Conservation (phyloP, 53 echinoderm and acorn worm genomes). For the Echinometra lucunter region DNA sequence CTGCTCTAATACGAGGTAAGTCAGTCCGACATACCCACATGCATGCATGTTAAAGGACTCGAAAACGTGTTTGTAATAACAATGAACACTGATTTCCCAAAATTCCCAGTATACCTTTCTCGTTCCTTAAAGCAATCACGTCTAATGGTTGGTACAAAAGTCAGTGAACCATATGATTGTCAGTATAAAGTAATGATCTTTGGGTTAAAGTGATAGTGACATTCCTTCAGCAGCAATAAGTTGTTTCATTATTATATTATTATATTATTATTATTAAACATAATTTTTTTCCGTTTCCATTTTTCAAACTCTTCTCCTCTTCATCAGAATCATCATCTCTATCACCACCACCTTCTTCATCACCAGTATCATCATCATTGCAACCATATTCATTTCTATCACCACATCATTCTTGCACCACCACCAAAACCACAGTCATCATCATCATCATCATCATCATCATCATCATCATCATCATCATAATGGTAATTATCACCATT, state of each 20-base stretch:
- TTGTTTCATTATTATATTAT: background rate
- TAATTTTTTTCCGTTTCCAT: too few relatives aligned
- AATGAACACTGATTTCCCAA: background rate
- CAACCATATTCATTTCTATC: too few relatives aligned
- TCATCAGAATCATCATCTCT: too few relatives aligned
- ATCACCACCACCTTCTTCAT: too few relatives aligned
- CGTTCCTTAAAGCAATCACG: background rate
- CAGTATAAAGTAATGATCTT: background rate
- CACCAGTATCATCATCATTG: too few relatives aligned
- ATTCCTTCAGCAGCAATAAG: too few relatives aligned
- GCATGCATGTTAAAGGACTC: background rate
- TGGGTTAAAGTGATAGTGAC: background rate
- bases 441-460: background rate
- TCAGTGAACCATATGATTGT: background rate
- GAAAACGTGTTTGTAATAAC: background rate
- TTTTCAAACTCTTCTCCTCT: too few relatives aligned
- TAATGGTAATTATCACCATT: background rate
- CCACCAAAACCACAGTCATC: background rate
- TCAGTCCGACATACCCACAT: background rate
- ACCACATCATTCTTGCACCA: background rate
- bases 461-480: background rate
- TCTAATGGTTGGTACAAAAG: background rate
- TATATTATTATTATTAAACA: too few relatives aligned
- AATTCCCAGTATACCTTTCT: background rate
- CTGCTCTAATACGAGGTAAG: background rate